Evolutionary conservation across 2,797 vertebrate genomes (phyloP).

Genomic region (Cirrhinus mrigala): DNA sequence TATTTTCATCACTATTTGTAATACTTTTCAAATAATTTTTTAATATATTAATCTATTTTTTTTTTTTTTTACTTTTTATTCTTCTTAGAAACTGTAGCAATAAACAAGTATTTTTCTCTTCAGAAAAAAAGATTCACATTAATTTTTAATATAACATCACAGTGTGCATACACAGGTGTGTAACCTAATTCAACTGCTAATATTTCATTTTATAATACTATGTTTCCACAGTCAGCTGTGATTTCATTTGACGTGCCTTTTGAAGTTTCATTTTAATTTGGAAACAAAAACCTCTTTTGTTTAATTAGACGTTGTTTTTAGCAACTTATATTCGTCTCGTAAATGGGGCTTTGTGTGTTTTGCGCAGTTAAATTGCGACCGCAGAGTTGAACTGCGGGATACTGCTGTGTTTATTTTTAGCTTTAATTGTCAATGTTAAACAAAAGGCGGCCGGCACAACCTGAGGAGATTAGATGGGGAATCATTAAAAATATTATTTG

Average conservation of each 20-base stretch:
- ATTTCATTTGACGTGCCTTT: not conserved
- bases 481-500: not conserved
- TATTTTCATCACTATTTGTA: too few relatives aligned
- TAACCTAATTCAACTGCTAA: not conserved
- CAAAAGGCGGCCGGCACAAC: not conserved
- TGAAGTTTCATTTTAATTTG: not conserved
- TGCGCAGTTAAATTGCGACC: not conserved
- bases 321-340: constrained; percentile 3
- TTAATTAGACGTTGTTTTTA: not conserved
- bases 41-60: too few relatives aligned
- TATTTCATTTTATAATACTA: not conserved
- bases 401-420: constrained; percentile 21
- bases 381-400: not conserved
- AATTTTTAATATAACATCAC: too few relatives aligned
- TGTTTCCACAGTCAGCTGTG: not conserved
- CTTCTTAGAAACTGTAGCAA: too few relatives aligned
- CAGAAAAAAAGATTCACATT: too few relatives aligned
- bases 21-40: too few relatives aligned
- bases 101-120: too few relatives aligned
- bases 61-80: too few relatives aligned
- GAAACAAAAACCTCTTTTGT: constrained; percentile 7
- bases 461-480: not conserved
- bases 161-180: not conserved
- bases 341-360: not conserved
- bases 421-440: constrained; percentile 22